Percentiles rank a stretch among this genome's conserved stretches.
Conservation (phyloP, 2,113 vertebrate genomes). For the Brachypteracias leptosomus region DNA sequence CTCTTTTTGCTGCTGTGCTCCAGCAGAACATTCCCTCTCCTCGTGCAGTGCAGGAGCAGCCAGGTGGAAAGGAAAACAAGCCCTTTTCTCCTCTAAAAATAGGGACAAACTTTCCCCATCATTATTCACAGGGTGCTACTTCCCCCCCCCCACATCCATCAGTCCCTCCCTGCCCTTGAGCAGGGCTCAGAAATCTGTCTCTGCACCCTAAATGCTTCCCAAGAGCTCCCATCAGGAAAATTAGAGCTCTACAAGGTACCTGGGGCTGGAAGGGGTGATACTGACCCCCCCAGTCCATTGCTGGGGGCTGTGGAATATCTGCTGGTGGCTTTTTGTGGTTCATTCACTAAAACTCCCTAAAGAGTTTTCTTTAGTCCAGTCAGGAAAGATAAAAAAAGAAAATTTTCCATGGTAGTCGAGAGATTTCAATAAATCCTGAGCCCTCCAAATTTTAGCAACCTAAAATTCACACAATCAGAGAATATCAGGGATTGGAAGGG, state of each 20-base stretch:
- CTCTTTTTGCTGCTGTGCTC: background rate
- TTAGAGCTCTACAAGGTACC: background rate
- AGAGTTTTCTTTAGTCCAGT: background rate
- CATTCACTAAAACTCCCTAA: background rate
- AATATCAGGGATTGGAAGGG: too few species aligned
- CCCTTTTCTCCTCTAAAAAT: background rate
- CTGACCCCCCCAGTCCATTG: too few species aligned
- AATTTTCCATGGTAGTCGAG: background rate
- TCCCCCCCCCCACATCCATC: background rate
- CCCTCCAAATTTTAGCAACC: background rate
- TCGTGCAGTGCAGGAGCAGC: background rate
- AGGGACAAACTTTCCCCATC: background rate
- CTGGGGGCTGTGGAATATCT: background rate
- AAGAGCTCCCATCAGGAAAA: background rate
- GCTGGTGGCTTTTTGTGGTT: background rate
- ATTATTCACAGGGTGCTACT: background rate
- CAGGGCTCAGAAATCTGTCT: background rate
- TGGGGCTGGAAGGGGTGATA: background rate
- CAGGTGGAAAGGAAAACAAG: background rate
- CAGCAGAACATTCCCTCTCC: background rate
- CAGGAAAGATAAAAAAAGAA: background rate
- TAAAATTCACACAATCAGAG: too few species aligned
- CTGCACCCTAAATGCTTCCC: background rate
- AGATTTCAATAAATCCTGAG: background rate
- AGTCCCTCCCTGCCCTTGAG: background rate